Evolutionary conservation across 2,797 vertebrate species (phyloP), one percentile per base, ranked within the genome.

Genomic region (Parauchenoglanis punctatus): DNA sequence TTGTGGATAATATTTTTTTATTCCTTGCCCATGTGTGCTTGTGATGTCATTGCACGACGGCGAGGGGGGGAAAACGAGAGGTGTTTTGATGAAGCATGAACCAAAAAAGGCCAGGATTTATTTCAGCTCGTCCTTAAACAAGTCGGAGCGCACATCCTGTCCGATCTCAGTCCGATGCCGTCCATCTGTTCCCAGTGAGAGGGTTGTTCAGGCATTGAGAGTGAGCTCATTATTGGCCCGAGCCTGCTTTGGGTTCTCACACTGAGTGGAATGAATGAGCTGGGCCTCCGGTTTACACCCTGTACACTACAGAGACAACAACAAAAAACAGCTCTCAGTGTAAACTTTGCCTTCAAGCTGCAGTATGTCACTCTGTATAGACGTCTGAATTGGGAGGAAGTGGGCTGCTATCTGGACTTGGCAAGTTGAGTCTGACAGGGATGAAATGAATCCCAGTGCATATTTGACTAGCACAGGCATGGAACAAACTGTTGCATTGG

Each of bases 221-320:
- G 77, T 91, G 90, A 91, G 84, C 88, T 91, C 90, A 91, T 91
- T 20, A 73, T 88, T 91, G 89, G 89, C 89, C 46, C 15, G 31
- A 87, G 81, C 61, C 88, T 90, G 59, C 72, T 88, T 85, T 86
- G 81, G 81, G 78, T 89, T 83, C 76, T 87, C 85, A 70, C 54
- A 65, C 87, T 76, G 78, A 84, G 86, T 87, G 85, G 82, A 89
- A 89, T 90, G 88, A 91, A 90, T 89, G 87, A 80, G 85, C 28
- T n/a, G 46, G 17, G 52, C 68, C 49, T 86, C n/a, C 5, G 80
- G 78, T 63, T 83, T 78, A 85, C 87, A 85, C 77, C 77, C 83
- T 81, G 75, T 81, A 82, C 58, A 44, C 58, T 61, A 44, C 20
- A 80, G 61, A 56, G 35, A 15, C 23, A 15, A 44, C 56, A n/a